Evolutionary conservation across 2,113 vertebrate species (phyloP).

Genomic region (Neolamprologus falcicula): DNA sequence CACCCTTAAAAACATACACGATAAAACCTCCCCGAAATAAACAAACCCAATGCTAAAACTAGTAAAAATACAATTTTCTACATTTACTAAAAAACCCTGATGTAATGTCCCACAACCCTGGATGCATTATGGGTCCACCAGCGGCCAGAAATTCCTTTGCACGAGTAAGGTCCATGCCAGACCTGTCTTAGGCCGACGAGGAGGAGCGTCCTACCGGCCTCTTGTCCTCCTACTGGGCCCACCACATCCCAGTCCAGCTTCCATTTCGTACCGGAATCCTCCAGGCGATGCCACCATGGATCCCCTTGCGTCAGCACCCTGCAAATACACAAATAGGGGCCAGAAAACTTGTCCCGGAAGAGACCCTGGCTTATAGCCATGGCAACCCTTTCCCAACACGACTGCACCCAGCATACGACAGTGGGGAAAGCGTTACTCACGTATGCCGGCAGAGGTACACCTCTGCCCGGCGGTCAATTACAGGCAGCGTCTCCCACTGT

Average conservation of each 20-base stretch:
- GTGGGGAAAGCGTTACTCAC: background rate
- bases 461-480: background rate
- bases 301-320: background rate
- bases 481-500: background rate
- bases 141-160: background rate
- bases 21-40: background rate
- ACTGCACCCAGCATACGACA: background rate
- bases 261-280: fast-evolving
- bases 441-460: background rate
- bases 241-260: background rate
- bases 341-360: background rate
- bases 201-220: fast-evolving
- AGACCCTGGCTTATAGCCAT: background rate
- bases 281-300: background rate
- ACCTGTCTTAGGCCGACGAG: fast-evolving
- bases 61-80: background rate
- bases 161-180: fast-evolving
- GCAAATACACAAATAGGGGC: background rate
- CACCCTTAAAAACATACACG: background rate
- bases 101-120: background rate
- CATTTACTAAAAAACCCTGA: background rate
- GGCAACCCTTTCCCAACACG: background rate
- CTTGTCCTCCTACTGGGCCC: fast-evolving
- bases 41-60: background rate
- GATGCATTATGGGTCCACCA: background rate